Evolutionary conservation across 1,140 invertebrate species (phyloP).

Genomic region (Zaprionus vittiger): DNA sequence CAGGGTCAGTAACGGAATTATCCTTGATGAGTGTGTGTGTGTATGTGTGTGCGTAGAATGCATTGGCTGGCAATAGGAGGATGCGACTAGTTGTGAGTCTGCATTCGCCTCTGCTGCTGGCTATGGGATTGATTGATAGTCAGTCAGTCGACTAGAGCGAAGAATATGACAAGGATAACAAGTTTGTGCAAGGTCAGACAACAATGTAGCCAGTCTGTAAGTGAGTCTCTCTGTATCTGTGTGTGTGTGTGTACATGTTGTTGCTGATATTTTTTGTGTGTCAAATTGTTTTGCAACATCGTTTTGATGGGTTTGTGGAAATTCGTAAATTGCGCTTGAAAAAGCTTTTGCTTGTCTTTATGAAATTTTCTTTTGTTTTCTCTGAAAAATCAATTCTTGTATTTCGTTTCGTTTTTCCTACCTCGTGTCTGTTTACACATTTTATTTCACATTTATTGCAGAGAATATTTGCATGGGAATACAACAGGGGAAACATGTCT

Average conservation of each 20-base stretch:
- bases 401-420: background rate
- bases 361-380: conserved; percentile 4
- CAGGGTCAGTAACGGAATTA: conserved; percentile 42
- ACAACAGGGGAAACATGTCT: background rate
- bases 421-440: background rate
- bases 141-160: conserved; percentile 8
- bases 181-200: conserved; percentile 3
- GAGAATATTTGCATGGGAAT: background rate
- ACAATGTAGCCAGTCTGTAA: background rate
- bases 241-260: background rate
- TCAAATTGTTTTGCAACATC: conserved; percentile 12
- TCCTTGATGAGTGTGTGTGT: conserved; percentile 28
- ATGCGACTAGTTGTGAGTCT: background rate
- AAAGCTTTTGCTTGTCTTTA: conserved; percentile 9
- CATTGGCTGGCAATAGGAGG: conserved; percentile 8
- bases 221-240: background rate
- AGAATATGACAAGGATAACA: conserved; percentile 20
- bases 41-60: background rate
- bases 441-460: background rate
- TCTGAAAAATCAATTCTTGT: background rate
- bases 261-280: background rate
- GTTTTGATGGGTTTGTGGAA: conserved; percentile 3
- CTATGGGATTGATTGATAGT: conserved; percentile 32
- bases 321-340: conserved; percentile 7
- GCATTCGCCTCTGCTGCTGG: background rate